A percentile compares a stretch with the other conserved stretches of the same genome.
Conservation (phyloP, 2,797 vertebrate species). For the Margarornis squamiger region DNA sequence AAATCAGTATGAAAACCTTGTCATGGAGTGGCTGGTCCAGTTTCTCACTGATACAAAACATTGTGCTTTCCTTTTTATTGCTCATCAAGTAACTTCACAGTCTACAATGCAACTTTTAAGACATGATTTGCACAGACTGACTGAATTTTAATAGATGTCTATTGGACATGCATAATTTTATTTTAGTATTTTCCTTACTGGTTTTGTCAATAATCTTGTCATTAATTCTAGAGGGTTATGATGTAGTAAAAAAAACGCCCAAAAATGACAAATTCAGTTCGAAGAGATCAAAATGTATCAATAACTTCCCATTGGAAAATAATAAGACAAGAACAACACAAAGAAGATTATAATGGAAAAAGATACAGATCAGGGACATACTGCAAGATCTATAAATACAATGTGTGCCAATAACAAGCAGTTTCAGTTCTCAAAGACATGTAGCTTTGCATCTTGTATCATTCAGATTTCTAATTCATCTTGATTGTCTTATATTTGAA, state of each 20-base stretch:
- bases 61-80: not conserved
- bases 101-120: not conserved
- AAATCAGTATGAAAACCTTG: not conserved
- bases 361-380: not conserved
- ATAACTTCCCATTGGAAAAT: not conserved
- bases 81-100: not conserved
- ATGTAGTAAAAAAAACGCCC: not conserved
- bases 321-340: not conserved
- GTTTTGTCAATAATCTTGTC: not conserved
- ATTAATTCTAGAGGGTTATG: not conserved
- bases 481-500: slow-evolving; percentile 1
- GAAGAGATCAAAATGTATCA: not conserved
- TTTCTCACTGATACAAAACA: not conserved
- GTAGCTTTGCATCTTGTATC: not conserved
- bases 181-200: not conserved
- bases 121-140: not conserved
- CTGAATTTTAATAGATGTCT: not conserved
- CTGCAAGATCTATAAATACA: not conserved
- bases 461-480: not conserved
- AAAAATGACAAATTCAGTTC: not conserved
- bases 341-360: not conserved
- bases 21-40: not conserved
- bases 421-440: not conserved
- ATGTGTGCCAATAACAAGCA: not conserved
- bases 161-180: not conserved